Conservation (phyloP, 2,797 vertebrate genomes). For the Periparus ater region DNA sequence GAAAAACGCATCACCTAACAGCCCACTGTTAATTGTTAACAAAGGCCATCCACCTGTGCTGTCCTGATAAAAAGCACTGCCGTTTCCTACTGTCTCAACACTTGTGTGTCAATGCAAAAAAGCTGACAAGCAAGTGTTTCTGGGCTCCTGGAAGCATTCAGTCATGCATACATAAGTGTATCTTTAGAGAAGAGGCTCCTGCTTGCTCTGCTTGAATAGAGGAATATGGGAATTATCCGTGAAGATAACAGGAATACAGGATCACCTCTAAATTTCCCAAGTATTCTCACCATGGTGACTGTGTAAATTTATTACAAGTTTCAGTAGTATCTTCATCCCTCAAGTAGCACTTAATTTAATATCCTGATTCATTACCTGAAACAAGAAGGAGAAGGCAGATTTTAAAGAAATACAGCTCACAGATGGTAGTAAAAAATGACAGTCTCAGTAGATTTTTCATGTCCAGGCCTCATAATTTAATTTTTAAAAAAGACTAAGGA, state of each 20-base stretch:
- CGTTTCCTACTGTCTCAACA: fast-evolving
- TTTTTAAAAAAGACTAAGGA: background rate
- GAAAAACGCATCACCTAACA: background rate
- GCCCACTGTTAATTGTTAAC: background rate
- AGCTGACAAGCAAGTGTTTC: background rate
- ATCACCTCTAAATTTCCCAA: background rate
- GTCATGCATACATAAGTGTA: background rate
- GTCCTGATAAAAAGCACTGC: background rate
- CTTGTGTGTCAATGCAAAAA: background rate
- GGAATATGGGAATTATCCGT: background rate
- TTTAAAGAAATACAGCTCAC: background rate
- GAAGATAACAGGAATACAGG: background rate
- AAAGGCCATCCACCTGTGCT: background rate
- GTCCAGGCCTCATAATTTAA: background rate
- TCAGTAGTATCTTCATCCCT: background rate
- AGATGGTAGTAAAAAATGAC: background rate
- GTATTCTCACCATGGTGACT: background rate
- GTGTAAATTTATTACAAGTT: background rate
- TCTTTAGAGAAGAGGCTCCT: background rate
- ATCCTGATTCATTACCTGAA: conserved; percentile 9
- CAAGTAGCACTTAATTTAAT: background rate
- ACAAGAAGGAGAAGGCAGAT: background rate
- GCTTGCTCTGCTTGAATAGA: background rate
- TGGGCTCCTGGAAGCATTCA: background rate
- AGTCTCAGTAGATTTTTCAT: background rate